Evolutionary conservation across 2,113 vertebrate genomes (phyloP).

Genomic region (Probosciger aterrimus): DNA sequence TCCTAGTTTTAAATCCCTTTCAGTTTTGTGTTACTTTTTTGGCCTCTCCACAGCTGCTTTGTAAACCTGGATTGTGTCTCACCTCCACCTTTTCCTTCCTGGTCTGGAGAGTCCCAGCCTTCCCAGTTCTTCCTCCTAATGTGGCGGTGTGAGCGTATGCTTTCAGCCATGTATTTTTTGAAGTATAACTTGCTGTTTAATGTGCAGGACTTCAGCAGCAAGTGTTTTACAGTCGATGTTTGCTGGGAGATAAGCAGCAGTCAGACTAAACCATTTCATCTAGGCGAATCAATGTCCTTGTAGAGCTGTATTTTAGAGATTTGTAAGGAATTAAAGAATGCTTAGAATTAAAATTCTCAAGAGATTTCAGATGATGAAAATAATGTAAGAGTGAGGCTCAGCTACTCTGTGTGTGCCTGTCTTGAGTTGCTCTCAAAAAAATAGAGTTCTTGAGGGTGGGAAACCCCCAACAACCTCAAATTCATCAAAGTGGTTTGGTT

Average conservation of each 20-base stretch:
- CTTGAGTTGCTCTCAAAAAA: neutral
- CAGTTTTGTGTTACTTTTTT: neutral
- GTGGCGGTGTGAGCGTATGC: rapidly evolving
- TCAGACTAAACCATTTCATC: neutral
- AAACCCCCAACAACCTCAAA: neutral
- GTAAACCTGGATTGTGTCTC: neutral
- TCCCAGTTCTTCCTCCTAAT: neutral
- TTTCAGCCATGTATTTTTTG: neutral
- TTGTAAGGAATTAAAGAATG: neutral
- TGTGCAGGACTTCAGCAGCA: neutral
- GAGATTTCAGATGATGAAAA: neutral
- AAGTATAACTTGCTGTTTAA: neutral
- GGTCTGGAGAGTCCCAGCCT: neutral
- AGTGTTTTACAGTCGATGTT: neutral
- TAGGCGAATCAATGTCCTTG: neutral
- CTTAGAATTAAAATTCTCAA: neutral
- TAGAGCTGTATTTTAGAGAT: neutral
- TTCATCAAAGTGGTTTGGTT: neutral
- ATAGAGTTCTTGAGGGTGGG: neutral
- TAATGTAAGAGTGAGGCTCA: neutral
- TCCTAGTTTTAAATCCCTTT: neutral
- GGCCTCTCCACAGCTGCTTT: neutral
- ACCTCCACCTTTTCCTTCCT: neutral
- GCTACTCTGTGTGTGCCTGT: neutral
- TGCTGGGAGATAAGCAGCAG: neutral